Percentiles rank a stretch among this genome's conserved stretches.
Evolutionary conservation across 2,888 invertebrate species (phyloP).

Genomic region (Odontothrips loti): DNA sequence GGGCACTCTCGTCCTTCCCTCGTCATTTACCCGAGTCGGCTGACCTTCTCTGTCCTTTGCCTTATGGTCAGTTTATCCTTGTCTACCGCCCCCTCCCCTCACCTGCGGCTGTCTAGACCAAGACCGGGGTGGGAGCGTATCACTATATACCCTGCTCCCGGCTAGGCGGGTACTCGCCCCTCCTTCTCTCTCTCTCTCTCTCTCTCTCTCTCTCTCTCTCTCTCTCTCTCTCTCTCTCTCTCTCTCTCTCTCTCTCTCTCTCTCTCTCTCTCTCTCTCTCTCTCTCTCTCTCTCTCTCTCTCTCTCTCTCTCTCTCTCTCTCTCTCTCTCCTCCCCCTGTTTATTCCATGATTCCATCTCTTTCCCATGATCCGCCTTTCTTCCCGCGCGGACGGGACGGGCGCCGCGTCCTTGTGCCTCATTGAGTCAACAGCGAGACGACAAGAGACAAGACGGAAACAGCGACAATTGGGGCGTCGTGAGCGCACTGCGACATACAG

Average conservation of each 20-base stretch:
- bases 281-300: not conserved
- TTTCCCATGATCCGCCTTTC: not conserved
- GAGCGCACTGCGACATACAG: not conserved
- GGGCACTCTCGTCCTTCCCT: not conserved
- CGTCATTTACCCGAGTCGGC: not conserved
- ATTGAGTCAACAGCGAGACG: not conserved
- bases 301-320: not conserved
- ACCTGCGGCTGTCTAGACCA: not conserved
- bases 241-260: not conserved
- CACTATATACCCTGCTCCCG: not conserved
- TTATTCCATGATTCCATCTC: not conserved
- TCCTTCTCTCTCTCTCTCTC: not conserved
- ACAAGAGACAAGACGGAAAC: not conserved
- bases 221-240: not conserved
- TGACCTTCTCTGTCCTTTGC: not conserved
- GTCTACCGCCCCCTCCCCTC: not conserved
- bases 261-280: not conserved
- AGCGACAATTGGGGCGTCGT: not conserved
- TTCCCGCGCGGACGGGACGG: not conserved
- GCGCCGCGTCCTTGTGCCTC: not conserved
- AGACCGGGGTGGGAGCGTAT: not conserved
- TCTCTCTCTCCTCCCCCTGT: not conserved
- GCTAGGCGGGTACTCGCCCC: not conserved
- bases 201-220: not conserved
- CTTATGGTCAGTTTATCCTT: conserved; percentile 20